phyloP scores from a whole-genome alignment of 2,113 vertebrate species.

The Paramisgurnus dabryanus region DNA sequence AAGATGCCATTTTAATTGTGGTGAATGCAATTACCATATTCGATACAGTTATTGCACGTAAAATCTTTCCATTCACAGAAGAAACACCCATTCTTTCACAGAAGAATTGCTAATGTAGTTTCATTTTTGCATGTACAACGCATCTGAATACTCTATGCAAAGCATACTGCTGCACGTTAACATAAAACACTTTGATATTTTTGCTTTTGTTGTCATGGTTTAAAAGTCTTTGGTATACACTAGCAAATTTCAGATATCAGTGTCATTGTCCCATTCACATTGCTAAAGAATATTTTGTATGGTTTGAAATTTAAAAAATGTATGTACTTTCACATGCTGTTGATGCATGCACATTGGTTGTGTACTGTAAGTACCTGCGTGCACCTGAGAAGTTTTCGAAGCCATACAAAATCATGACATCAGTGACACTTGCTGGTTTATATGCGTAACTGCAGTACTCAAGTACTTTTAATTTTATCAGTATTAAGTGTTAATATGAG shows the following conservation, averaged over 20 bases:
- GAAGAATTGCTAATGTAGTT: not conserved
- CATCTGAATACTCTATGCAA: not conserved
- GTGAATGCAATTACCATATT: conserved; percentile 9
- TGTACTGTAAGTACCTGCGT: not conserved
- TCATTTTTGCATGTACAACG: conserved; percentile 18
- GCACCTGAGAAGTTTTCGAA: not conserved
- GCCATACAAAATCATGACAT: not conserved
- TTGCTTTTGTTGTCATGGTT: too few relatives aligned
- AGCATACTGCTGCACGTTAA: not conserved
- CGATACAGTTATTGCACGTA: not conserved
- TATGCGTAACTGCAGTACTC: not conserved
- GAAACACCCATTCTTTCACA: not conserved
- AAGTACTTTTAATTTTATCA: not conserved
- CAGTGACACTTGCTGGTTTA: conserved; percentile 45
- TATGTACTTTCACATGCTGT: not conserved
- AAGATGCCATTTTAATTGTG: conserved; percentile 23
- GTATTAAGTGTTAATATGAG: too few relatives aligned
- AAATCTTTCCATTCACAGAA: not conserved
- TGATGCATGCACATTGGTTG: not conserved
- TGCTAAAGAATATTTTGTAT: not conserved
- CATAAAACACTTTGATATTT: not conserved
- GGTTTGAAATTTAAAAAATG: not conserved
- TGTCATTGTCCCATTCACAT: not conserved
- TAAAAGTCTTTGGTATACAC: conserved; percentile 6
- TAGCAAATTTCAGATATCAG: not conserved